These are phyloP conservation scores for Orientallactaga bullata DNA, from an alignment of 2,113 vertebrate genomes.

Conservation along the genomic window DNA sequence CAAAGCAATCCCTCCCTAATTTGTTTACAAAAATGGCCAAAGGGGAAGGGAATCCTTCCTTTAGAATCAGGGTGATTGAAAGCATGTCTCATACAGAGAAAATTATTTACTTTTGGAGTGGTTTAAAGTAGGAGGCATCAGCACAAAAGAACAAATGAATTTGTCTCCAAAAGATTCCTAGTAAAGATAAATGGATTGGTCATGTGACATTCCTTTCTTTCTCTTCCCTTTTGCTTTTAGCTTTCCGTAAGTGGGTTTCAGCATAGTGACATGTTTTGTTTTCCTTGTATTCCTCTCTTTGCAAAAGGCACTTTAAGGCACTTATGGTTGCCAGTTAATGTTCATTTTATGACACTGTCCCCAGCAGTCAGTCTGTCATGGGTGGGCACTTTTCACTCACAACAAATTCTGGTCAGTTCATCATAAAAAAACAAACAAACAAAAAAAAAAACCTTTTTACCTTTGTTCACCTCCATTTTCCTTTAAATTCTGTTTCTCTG, in stretches of 20 bases:
- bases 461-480: neutral
- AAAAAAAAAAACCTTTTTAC: neutral
- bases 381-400: slow-evolving; percentile 14
- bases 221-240: slow-evolving; percentile 53
- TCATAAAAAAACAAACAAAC: neutral
- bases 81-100: slow-evolving; percentile 29
- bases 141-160: slow-evolving; percentile 58
- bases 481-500: slow-evolving; percentile 8
- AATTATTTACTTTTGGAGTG: slow-evolving; percentile 46
- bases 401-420: slow-evolving; percentile 45
- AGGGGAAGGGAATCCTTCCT: neutral
- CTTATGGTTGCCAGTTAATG: neutral
- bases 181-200: slow-evolving; percentile 27
- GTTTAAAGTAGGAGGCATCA: slow-evolving; percentile 27
- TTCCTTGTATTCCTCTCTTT: slow-evolving; percentile 58
- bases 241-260: slow-evolving; percentile 41
- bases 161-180: slow-evolving; percentile 43
- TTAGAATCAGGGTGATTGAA: slow-evolving; percentile 64
- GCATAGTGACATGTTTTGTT: slow-evolving; percentile 49
- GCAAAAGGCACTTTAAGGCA: slow-evolving; percentile 52
- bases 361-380: neutral
- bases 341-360: slow-evolving; percentile 54
- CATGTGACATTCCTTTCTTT: neutral
- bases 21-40: slow-evolving; percentile 50
- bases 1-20: slow-evolving; percentile 63